Base-by-base conservation (phyloP, 2,888 invertebrate genomes). In the Nysson spinosus region DNA sequence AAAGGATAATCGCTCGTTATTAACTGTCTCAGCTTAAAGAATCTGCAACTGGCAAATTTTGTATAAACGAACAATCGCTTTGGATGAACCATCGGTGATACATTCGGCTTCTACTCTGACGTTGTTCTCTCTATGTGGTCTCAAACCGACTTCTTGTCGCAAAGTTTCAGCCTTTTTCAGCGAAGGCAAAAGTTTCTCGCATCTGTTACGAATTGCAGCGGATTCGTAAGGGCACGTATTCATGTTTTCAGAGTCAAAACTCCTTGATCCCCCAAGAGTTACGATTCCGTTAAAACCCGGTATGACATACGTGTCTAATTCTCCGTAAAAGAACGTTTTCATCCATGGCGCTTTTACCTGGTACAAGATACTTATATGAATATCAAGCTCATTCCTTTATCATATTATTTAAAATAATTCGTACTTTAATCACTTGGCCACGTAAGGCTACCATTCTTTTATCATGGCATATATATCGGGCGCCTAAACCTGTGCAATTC, bases 401-500 rank as follows among this genome's bases (percentile, higher is more conserved):
- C n/a, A n/a, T n/a, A n/a, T n/a, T n/a, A n/a, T n/a, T 40, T 16
- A 37, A 24, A 6, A 12, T 17, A 4, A 22, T 22, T 30, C 30
- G 60, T 86, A 92, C 93, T 89, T 93, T 95, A 39, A 93, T 88
- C 4, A 96, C 91, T 89, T 96, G 96, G 1, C 97, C 96, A 57
- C 96, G 90, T 19, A 96, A 90, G 0, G 97, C 94, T 20, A 94
- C 92, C 61, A 96, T 83, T 77, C 92, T 91, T 66, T 89, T 85
- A 83, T 97, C 97, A 22, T 91, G 88, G 78, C 95, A 95, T 35
- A 97, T 88, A 75, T 89, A 88, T 85, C 91, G 92, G 0, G 97
- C 93, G n/a, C 94, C 95, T 44, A 97, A 87, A 4, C 97, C 97
- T 0, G 94, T 90, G 82, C 97, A 97, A 84, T 97, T 97, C 50